phyloP scores from a whole-genome alignment of 2,888 invertebrate genomes.

The Sialis fuliginosa region DNA sequence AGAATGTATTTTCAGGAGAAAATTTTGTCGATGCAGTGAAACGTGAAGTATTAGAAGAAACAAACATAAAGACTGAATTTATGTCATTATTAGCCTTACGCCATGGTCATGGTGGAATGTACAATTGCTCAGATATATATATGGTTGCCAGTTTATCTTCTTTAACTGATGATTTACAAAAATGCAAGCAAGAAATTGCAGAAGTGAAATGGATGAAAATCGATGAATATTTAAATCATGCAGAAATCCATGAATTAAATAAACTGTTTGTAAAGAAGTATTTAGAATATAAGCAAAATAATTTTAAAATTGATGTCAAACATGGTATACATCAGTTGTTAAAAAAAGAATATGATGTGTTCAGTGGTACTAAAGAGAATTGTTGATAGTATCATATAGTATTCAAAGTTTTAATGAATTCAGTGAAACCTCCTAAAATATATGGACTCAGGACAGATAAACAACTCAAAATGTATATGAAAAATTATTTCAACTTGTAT shows the following conservation, averaged over 20 bases:
- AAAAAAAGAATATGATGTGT: constrained; percentile 26
- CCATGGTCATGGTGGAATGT: constrained; percentile 58
- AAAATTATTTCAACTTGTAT: no score
- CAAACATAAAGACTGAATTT: constrained; percentile 62
- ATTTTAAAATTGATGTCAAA: constrained; percentile 37
- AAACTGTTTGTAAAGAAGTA: constrained; percentile 46
- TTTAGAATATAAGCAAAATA: constrained; percentile 41
- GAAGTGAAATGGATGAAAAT: constrained; percentile 71
- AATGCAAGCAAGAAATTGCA: constrained; percentile 60
- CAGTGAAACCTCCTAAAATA: no score
- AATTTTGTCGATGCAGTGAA: constrained; percentile 63
- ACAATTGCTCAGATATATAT: constrained; percentile 77
- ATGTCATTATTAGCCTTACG: constrained; percentile 57
- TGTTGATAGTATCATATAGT: background rate
- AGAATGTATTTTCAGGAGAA: constrained; percentile 42
- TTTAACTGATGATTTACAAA: constrained; percentile 37
- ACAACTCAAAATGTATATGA: no score
- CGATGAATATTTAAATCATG: constrained; percentile 49
- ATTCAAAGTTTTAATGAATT: no score
- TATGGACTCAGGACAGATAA: no score
- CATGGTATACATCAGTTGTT: constrained; percentile 30
- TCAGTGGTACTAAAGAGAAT: constrained; percentile 9
- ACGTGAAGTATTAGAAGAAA: constrained; percentile 83
- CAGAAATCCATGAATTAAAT: constrained; percentile 55
- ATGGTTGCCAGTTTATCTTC: constrained; percentile 58